These are phyloP conservation scores for Eupithecia dodoneata DNA, from an alignment of 2,888 invertebrate species.

Conservation along the genomic window DNA sequence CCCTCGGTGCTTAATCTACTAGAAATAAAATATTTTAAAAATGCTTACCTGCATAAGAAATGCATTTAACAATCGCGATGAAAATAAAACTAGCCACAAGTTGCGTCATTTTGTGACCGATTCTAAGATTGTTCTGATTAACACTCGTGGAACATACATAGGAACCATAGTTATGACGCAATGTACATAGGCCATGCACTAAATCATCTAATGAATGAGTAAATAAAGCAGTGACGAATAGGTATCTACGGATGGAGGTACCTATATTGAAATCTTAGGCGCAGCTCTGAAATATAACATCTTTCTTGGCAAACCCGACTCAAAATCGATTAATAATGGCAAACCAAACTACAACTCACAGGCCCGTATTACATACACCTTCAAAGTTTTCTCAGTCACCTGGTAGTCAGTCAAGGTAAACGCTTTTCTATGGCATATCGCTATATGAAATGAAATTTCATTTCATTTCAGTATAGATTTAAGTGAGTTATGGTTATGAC, in stretches of 20 bases:
- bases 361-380: too few species aligned
- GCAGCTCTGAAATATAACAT: not conserved
- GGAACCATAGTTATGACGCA: not conserved
- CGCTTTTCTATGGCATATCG: too few species aligned
- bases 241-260: not conserved
- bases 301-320: too few species aligned
- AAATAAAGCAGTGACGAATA: not conserved
- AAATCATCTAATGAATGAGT: constrained; percentile 4
- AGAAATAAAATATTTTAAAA: not conserved
- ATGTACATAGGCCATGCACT: not conserved
- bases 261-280: not conserved
- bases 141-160: not conserved
- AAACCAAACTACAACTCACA: too few species aligned
- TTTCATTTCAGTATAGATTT: too few species aligned
- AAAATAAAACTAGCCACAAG: constrained; percentile 35
- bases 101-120: constrained; percentile 45
- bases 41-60: constrained; percentile 36
- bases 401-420: too few species aligned
- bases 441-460: too few species aligned
- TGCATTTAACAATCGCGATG: constrained; percentile 27
- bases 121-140: constrained; percentile 24
- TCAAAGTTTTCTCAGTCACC: too few species aligned
- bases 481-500: too few species aligned
- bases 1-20: too few species aligned
- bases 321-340: too few species aligned